These are phyloP conservation scores for Hylaeus anthracinus DNA, from an alignment of 1,140 invertebrate genomes.

Conservation along the genomic window DNA sequence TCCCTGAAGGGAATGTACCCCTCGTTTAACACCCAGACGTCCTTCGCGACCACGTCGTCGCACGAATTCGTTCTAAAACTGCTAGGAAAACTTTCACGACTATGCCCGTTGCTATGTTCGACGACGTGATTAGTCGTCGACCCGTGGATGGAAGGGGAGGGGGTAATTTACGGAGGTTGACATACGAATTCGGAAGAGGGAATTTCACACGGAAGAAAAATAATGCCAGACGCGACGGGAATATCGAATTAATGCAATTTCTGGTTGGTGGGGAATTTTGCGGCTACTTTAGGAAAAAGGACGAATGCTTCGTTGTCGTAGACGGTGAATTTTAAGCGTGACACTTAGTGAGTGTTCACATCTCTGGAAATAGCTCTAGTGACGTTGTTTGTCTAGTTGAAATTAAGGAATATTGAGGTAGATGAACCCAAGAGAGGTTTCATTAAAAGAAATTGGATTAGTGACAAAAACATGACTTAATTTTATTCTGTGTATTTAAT, in stretches of 20 bases:
- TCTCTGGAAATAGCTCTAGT: too few species aligned
- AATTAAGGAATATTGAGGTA: too few species aligned
- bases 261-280: too few species aligned
- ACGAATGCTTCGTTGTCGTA: too few species aligned
- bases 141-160: neutral
- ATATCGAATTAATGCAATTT: slow-evolving; percentile 27
- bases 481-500: too few species aligned
- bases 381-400: neutral
- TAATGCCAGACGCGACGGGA: slow-evolving; percentile 24
- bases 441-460: too few species aligned
- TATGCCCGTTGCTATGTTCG: slow-evolving; percentile 28
- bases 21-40: slow-evolving; percentile 31
- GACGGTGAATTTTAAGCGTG: too few species aligned
- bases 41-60: slow-evolving; percentile 40
- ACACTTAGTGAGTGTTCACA: too few species aligned
- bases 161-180: slow-evolving; percentile 46
- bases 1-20: slow-evolving; percentile 3
- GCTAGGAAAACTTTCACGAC: slow-evolving; percentile 35
- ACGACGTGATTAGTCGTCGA: slow-evolving; percentile 58
- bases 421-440: too few species aligned
- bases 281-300: too few species aligned
- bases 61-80: slow-evolving; percentile 1
- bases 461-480: too few species aligned
- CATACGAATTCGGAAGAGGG: slow-evolving; percentile 6
- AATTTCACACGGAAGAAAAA: slow-evolving; percentile 16